Evolutionary conservation across 2,113 vertebrate genomes (phyloP).

Genomic region (Ophthalmolycus amberensis): DNA sequence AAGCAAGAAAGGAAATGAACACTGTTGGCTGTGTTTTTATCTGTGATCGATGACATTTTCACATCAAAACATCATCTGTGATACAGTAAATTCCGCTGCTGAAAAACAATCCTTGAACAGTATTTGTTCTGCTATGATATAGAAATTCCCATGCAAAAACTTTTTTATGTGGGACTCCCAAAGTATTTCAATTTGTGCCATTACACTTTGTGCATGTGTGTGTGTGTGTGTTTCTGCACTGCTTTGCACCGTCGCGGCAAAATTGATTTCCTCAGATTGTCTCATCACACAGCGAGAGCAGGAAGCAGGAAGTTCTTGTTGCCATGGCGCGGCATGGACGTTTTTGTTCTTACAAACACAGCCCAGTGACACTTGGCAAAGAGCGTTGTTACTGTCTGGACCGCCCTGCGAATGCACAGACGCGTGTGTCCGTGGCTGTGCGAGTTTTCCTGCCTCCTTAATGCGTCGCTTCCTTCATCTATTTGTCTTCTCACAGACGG

Average conservation of each 20-base stretch:
- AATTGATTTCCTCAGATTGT: conserved; percentile 81
- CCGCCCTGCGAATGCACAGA: conserved; percentile 58
- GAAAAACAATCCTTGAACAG: not conserved
- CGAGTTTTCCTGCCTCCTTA: conserved; percentile 63
- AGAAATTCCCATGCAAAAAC: not conserved
- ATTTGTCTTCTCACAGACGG: conserved; percentile 75
- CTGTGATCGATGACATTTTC: not conserved
- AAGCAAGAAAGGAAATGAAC: not conserved
- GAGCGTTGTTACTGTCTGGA: conserved; percentile 57
- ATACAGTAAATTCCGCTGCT: not conserved
- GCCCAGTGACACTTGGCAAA: conserved; percentile 71
- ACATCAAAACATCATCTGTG: not conserved
- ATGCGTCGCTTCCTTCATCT: conserved; percentile 71
- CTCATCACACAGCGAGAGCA: conserved; percentile 50
- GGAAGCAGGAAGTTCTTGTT: conserved; percentile 79
- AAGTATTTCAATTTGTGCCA: not conserved
- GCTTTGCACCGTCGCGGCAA: conserved; percentile 50
- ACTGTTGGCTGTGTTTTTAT: conserved; percentile 3
- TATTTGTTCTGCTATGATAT: not conserved
- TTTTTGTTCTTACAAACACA: conserved; percentile 67
- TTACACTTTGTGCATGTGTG: conserved; percentile 24
- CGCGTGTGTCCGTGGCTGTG: conserved; percentile 32
- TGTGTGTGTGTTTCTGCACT: conserved; percentile 31
- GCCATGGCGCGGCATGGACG: conserved; percentile 56
- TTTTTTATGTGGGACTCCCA: not conserved